Base-by-base conservation (phyloP, 2,113 vertebrate species). In the Eubucco bourcierii region DNA sequence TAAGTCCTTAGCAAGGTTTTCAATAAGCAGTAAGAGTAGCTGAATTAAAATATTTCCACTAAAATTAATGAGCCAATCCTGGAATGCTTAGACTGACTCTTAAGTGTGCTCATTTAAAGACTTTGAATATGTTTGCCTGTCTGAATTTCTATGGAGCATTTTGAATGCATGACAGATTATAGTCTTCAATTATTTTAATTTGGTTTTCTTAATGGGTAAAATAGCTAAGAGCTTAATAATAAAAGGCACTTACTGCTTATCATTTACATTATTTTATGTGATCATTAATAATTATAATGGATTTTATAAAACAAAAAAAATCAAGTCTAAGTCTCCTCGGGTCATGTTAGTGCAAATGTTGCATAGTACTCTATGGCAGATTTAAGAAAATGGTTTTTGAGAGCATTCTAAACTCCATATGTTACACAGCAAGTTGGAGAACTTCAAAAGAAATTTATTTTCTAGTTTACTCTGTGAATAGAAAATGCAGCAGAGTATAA, bases 151-250 rank as follows among this genome's bases (percentile, higher is more conserved):
- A 47, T 89, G 84, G 65, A 96, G 85, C 74, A 79, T 90, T 96
- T 97, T 93, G 80, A 96, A 93, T 52, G 95, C 87, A 64, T 83
- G 88, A 89, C 79, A 91, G 90, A 95, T 95, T 91, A 80, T 88
- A 93, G 91, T 95, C 92, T 94, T 95, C 95, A 89, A 82, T 95
- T 95, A 96, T 95, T 95, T 95, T 95, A 96, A n/a, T 91, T 93
- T 94, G 93, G 73, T 81, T 91, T 88, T 82, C 80, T 88, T 92
- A 92, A 97, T 82, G 92, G 95, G 87, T 74, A 90, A 94, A 92
- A 96, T 87, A 93, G 53, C 92, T 96, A 64, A 76, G 79, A 87
- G 66, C 50, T 78, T 58, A 88, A 83, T 53, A 88, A 92, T 95
- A 82, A 91, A 92, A 77, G 91, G 76, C 71, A 78, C 84, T 91